These are phyloP conservation scores for Leptinotarsa defecta DNA, from an alignment of 1,140 invertebrate genomes.

Conservation along the genomic window DNA sequence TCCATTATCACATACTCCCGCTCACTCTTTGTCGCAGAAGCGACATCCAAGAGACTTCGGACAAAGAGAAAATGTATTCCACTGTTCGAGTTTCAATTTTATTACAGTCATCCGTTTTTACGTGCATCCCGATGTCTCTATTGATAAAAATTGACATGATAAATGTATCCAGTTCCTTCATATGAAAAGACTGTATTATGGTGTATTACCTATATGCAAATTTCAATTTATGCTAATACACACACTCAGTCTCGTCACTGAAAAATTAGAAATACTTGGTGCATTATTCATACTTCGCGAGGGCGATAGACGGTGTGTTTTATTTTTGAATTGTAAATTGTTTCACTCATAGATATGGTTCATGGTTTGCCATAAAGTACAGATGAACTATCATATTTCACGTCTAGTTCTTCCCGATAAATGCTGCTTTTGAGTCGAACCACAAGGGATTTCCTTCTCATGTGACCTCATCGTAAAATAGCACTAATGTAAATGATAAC, in stretches of 20 bases:
- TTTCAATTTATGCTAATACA: slow-evolving; percentile 26
- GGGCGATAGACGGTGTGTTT: background rate
- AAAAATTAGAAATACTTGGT: slow-evolving; percentile 28
- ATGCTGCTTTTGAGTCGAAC: background rate
- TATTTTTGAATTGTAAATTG: slow-evolving; percentile 29
- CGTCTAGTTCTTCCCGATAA: background rate
- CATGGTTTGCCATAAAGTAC: background rate
- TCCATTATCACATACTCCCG: background rate
- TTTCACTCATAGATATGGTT: background rate
- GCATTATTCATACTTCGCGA: slow-evolving; percentile 18
- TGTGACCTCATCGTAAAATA: background rate
- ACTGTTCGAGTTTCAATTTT: background rate
- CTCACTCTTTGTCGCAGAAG: background rate
- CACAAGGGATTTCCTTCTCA: background rate
- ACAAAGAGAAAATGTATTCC: background rate
- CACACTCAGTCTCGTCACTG: slow-evolving; percentile 24
- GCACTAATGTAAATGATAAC: background rate
- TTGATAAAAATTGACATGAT: slow-evolving; percentile 24
- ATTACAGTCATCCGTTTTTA: slow-evolving; percentile 3
- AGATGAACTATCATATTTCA: background rate
- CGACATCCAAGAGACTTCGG: background rate
- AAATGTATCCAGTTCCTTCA: slow-evolving; percentile 19
- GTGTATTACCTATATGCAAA: slow-evolving; percentile 29
- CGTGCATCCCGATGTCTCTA: background rate
- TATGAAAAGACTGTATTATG: slow-evolving; percentile 21